These are phyloP conservation scores for Lobophora halterata DNA, from an alignment of 2,888 invertebrate species.

Conservation along the genomic window DNA sequence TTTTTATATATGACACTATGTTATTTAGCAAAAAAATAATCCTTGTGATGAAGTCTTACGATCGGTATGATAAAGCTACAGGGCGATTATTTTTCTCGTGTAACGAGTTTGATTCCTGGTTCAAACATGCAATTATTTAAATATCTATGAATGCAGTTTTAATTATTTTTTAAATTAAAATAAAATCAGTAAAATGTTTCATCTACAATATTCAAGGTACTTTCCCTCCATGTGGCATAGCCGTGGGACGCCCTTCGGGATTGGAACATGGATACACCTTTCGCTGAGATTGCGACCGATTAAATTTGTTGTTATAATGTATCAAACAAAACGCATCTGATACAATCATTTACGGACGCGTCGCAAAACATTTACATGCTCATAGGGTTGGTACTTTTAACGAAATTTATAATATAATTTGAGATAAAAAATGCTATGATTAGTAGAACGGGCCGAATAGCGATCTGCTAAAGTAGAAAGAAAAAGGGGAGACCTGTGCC, in stretches of 20 bases:
- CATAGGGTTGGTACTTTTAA: slow-evolving; percentile 44
- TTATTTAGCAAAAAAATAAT: too few relatives aligned
- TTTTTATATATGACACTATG: too few relatives aligned
- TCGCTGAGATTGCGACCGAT: slow-evolving; percentile 66
- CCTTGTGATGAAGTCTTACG: too few relatives aligned
- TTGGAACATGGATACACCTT: slow-evolving; percentile 16
- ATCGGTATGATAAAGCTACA: too few relatives aligned
- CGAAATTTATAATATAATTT: background rate
- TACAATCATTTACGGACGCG: slow-evolving; percentile 76
- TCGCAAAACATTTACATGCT: slow-evolving; percentile 63
- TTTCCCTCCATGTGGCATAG: slow-evolving; percentile 8
- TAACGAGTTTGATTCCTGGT: too few relatives aligned
- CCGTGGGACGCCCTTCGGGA: slow-evolving; percentile 11
- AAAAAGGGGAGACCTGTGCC: too few relatives aligned
- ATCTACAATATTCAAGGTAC: background rate
- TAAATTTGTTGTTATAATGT: slow-evolving; percentile 74
- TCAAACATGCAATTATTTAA: too few relatives aligned
- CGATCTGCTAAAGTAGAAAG: too few relatives aligned
- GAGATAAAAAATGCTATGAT: too few relatives aligned
- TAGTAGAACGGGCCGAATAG: too few relatives aligned
- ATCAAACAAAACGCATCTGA: slow-evolving; percentile 70
- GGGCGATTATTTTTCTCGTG: too few relatives aligned
- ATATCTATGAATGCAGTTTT: too few relatives aligned
- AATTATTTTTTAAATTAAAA: background rate
- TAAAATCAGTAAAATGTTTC: background rate